Base-by-base conservation (phyloP, 2,113 vertebrate genomes). In the Pionites leucogaster region DNA sequence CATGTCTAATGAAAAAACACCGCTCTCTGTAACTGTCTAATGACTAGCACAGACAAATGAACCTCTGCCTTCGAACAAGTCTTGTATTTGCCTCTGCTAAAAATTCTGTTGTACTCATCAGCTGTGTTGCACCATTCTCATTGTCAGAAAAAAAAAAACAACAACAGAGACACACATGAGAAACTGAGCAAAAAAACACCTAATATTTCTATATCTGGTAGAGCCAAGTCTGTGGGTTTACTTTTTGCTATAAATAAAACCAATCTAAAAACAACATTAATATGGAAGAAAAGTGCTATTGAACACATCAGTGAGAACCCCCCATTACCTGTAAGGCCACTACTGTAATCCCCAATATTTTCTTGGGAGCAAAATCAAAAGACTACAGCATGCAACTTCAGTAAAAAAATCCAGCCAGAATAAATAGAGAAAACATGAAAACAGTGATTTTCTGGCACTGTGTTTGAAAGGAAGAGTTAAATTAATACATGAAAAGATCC, bases 401-500 rank as follows among this genome's bases (percentile, higher is more conserved):
- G 86, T 50, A 46, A 49, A 41, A 39, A 91, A 65, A 79, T 50
- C 23, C 78, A 88, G 10, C n/a, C 70, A 64, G 53, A 95, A 96
- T 92, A 94, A 92, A 96, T 53, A 95, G 62, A 95, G 84, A 89
- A 94, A 94, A 95, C 83, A 96, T 70, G 86, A 96, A 93, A 97
- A 96, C 92, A 83, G 57, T 13, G 18, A 82, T 91, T 95, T 96
- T 64, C 83, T 85, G 72, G 85, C 52, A 68, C 22, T 91, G 62
- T 28, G 1, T 83, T 94, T 94, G 93, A 96, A 96, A 95, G 90
- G 91, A 95, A 93, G 89, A 96, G 93, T 94, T 96, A 94, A 96
- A 96, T 97, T 95, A 96, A 96, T 91, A 95, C 83, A 94, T 87
- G 31, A 97, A 97, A 95, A 75, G 88, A 97, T 97, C 78, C 35